phyloP scores from a whole-genome alignment of 2,888 invertebrate species.

The Furcula furcula region DNA sequence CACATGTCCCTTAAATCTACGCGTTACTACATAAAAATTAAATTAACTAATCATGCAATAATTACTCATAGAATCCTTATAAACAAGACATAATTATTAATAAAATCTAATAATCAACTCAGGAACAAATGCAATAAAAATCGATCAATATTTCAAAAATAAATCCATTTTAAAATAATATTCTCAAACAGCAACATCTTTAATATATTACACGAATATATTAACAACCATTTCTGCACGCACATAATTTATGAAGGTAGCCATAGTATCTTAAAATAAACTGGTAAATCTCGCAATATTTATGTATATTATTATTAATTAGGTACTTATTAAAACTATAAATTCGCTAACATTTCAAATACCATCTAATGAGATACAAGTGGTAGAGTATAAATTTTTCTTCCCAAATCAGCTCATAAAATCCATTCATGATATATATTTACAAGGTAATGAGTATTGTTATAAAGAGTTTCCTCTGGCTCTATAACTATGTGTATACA shows the following conservation, averaged over 20 bases:
- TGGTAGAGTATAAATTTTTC: conserved; percentile 73
- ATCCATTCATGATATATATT: conserved; percentile 57
- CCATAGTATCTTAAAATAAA: conserved; percentile 73
- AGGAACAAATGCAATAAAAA: conserved; percentile 82
- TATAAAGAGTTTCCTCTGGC: conserved; percentile 49
- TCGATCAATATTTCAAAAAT: conserved; percentile 68
- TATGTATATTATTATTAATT: too few species aligned
- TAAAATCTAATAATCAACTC: conserved; percentile 80
- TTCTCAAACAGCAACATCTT: conserved; percentile 67
- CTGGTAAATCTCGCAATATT: conserved; percentile 78
- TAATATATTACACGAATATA: conserved; percentile 76
- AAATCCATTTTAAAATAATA: conserved; percentile 65
- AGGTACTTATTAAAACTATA: conserved; percentile 68
- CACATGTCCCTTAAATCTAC: conserved; percentile 58
- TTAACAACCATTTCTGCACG: conserved; percentile 73
- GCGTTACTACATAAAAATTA: conserved; percentile 57
- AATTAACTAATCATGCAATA: conserved; percentile 71
- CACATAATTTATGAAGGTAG: conserved; percentile 72
- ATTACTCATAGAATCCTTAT: conserved; percentile 60
- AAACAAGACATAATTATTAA: conserved; percentile 65
- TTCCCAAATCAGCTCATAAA: conserved; percentile 60
- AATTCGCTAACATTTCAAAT: conserved; percentile 79
- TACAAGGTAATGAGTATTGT: conserved; percentile 78
- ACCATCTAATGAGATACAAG: conserved; percentile 81
- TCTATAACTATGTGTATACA: conserved; percentile 41